phyloP scores from a whole-genome alignment of 2,113 vertebrate genomes.

The Campylomormyrus numenius region DNA sequence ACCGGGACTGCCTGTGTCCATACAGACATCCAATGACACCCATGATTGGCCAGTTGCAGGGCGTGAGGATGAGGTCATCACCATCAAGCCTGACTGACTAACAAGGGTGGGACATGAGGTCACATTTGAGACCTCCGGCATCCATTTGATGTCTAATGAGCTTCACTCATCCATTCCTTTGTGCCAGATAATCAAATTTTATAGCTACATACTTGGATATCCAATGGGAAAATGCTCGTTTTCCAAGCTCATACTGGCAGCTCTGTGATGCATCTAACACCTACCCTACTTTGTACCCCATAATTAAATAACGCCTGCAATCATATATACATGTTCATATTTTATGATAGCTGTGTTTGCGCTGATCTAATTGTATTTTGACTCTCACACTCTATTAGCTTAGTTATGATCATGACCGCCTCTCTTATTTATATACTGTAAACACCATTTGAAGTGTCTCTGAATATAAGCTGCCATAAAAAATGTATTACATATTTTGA shows the following conservation, averaged over 20 bases:
- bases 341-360: not conserved
- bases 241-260: not conserved
- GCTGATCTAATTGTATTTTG: slow-evolving; percentile 1
- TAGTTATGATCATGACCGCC: not conserved
- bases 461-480: not conserved
- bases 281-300: not conserved
- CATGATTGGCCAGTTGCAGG: not conserved
- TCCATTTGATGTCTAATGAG: not conserved
- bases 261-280: not conserved
- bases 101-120: not conserved
- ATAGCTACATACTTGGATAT: not conserved
- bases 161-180: not conserved
- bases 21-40: not conserved
- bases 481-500: not conserved
- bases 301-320: not conserved
- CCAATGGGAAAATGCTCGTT: not conserved
- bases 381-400: not conserved
- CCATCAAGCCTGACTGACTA: not conserved
- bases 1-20: not conserved
- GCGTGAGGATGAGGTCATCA: not conserved
- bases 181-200: not conserved
- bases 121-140: not conserved
- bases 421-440: not conserved
- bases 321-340: not conserved
- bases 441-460: not conserved